phyloP scores from a whole-genome alignment of 1,140 invertebrate genomes.

The Zaprionus africanus region DNA sequence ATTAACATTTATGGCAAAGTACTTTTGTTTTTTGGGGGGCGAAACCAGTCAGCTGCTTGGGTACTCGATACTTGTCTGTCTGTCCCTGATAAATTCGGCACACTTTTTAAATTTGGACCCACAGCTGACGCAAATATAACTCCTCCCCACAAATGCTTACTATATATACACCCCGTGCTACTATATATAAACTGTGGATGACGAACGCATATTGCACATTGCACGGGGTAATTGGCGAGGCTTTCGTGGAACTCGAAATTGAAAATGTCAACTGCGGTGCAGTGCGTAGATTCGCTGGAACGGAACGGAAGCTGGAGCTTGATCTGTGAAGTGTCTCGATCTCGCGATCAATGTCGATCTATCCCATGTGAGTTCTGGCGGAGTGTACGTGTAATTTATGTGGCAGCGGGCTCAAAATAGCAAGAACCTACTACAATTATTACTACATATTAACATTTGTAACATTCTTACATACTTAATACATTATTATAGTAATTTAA shows the following conservation, averaged over 20 bases:
- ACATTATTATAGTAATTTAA: constrained; percentile 83
- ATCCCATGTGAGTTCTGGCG: constrained; percentile 26
- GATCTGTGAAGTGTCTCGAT: constrained; percentile 2
- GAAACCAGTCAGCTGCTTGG: constrained; percentile 27
- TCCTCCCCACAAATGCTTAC: not conserved
- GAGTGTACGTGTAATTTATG: constrained; percentile 46
- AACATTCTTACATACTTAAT: constrained; percentile 84
- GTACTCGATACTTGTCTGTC: constrained; percentile 3
- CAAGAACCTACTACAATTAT: constrained; percentile 76
- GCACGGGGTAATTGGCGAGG: constrained; percentile 4
- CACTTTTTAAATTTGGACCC: constrained; percentile 41
- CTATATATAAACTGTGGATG: constrained; percentile 2
- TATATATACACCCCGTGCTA: not conserved
- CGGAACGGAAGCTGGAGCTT: constrained; percentile 34
- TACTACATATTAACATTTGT: constrained; percentile 83
- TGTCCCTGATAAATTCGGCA: constrained; percentile 37
- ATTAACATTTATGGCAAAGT: constrained; percentile 12
- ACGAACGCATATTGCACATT: constrained; percentile 7
- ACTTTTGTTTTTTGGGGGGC: constrained; percentile 8
- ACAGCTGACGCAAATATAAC: constrained; percentile 37
- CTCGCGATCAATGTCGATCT: constrained; percentile 60
- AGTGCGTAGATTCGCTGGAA: constrained; percentile 54
- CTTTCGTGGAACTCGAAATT: constrained; percentile 13
- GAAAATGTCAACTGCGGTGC: constrained; percentile 35
- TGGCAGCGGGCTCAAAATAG: constrained; percentile 43